Conservation (phyloP, 2,113 vertebrate species). For the Hirundichthys speculiger region DNA sequence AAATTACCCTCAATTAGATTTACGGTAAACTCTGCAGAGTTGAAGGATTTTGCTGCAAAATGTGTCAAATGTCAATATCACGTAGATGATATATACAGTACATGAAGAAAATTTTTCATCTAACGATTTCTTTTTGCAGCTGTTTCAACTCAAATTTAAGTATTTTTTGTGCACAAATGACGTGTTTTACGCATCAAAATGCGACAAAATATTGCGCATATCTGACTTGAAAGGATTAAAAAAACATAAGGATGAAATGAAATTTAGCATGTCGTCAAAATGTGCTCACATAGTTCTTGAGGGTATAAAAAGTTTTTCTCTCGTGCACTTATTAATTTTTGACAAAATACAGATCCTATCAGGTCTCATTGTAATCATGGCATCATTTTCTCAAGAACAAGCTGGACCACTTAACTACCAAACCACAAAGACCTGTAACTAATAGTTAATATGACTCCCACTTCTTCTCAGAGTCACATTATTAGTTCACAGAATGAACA, state of each 20-base stretch:
- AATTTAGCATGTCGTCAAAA: too few relatives aligned
- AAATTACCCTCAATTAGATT: too few relatives aligned
- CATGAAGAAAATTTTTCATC: background rate
- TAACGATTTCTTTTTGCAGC: background rate
- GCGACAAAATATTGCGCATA: too few relatives aligned
- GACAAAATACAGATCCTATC: too few relatives aligned
- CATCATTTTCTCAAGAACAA: constrained; percentile 13
- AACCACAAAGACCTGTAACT: constrained; percentile 13
- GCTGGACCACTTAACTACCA: background rate
- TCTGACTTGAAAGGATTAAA: too few relatives aligned
- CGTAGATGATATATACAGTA: background rate
- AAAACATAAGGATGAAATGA: too few relatives aligned
- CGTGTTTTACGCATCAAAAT: too few relatives aligned
- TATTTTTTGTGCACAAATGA: background rate
- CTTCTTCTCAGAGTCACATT: background rate
- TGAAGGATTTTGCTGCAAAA: background rate
- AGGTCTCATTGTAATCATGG: background rate
- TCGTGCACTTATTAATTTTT: too few relatives aligned
- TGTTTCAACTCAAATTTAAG: background rate
- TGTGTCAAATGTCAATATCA: background rate
- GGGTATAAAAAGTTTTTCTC: too few relatives aligned
- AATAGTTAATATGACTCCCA: background rate
- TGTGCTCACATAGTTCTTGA: too few relatives aligned
- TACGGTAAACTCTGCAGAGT: too few relatives aligned
- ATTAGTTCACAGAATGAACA: constrained; percentile 15